These are phyloP conservation scores for Leucoraja ocellata DNA, from an alignment of 2,797 vertebrate species.

Conservation along the genomic window DNA sequence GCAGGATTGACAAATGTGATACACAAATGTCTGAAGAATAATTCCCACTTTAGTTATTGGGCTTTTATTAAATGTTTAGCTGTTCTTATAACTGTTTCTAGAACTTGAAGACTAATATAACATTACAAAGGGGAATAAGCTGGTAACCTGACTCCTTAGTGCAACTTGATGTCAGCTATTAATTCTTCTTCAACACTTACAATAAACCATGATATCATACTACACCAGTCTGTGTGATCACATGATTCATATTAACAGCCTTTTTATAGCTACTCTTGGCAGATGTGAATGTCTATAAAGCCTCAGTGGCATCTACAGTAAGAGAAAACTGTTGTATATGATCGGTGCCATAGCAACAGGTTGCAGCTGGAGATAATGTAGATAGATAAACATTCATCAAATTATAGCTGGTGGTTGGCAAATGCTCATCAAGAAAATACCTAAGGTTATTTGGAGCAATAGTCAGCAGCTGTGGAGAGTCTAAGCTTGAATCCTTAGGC, in stretches of 20 bases:
- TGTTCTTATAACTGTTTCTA: neutral
- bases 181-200: constrained; percentile 12
- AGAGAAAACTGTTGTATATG: neutral
- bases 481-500: neutral
- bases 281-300: constrained; percentile 30
- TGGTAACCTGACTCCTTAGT: neutral
- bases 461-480: neutral
- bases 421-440: neutral
- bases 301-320: constrained; percentile 19
- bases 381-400: constrained; percentile 11
- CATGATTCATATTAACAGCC: constrained; percentile 26
- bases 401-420: neutral
- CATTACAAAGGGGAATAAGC: neutral
- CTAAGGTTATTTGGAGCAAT: neutral
- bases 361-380: constrained; percentile 21
- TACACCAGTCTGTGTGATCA: neutral
- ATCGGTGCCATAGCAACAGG: constrained; percentile 14
- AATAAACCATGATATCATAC: constrained; percentile 23
- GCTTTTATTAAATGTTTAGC: neutral
- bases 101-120: neutral
- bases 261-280: constrained; percentile 30
- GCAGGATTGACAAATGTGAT: neutral
- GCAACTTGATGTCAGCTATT: constrained; percentile 7
- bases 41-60: neutral
- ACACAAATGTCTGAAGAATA: neutral